Base-by-base conservation (phyloP, 35 echinoderm and acorn worm species). In the Amphiura filiformis region DNA sequence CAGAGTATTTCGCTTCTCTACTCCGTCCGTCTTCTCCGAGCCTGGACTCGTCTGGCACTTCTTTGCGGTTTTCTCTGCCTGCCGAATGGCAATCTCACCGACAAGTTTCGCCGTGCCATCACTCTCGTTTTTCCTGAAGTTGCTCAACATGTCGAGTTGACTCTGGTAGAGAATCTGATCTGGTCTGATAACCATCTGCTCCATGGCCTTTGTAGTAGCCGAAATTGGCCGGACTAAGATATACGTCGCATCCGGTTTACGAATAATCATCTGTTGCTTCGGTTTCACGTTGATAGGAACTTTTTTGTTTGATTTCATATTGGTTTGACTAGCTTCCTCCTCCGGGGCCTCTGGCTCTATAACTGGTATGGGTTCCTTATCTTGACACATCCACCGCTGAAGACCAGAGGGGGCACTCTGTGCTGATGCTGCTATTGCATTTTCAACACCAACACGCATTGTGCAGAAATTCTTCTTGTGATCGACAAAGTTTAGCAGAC, bases 381-480 rank as follows among this genome's bases (percentile, higher is more conserved):
- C 61, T n/a, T 70, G 61, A n/a, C 61, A 70, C 61, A 70, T 15
- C 61, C 61, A 70, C 4, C 61, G 61, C 61, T 70, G 61, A 11
- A 70, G 26, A 18, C 61, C 61, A 2, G 61, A 13, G 4, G 61
- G 2, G 9, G 61, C 61, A 70, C 61, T 70, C 26, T 70, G 61
- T 30, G 61, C 61, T 11, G 11, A 26, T 70, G 44, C 44, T 26
- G 61, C 38, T 15, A 30, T 30, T 26, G 61, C 38, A 18, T 76
- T 39, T 28, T 93, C 91, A 20, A 82, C 32, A 32, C 88, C 84
- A 4, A 81, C 78, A 34, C 77, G 91, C 39, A 78, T 44, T 20
- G 78, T 91, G 64, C 96, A 99, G 81, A 94, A 99, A 36, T 81
- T 84, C 61, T 88, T 94, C 81, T 99, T 99, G 77, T 99, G 96